Evolutionary conservation across 2,888 invertebrate species (phyloP), one percentile per base, ranked within the genome.

Genomic region (Nemapogon koenigi): DNA sequence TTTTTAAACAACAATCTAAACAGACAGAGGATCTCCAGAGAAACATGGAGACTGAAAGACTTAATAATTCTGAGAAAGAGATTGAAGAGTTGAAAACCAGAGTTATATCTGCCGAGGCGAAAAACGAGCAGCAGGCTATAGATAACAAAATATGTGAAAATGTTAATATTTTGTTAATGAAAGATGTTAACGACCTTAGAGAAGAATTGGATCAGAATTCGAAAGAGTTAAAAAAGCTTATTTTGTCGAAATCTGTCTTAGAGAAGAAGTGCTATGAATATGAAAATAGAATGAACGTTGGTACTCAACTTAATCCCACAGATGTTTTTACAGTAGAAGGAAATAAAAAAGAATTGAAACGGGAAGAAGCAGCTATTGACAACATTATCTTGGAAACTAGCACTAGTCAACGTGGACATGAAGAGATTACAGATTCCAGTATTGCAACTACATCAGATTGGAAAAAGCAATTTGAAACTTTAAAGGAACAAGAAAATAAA

Each of bases 121-220:
- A 72, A 49, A 68, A 78, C 39, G 78, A 80, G 45, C 79, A 79
- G 45, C 57, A 78, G 3, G 66, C 76, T 19, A 82, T 81, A 48
- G 71, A 83, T 45, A 64, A 80, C 33, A 76, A 76, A 43, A 80
- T 81, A 40, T 49, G 78, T 30, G 75, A 75, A 55, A 81, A 82
- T 49, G 76, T 80, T 44, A 82, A 80, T 52, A 71, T 76, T 3
- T 55, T 79, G 33, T 51, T 78, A 28, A 67, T 64, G 4, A 68
- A 73, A 47, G 64, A 78, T 51, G 52, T 79, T 2, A 66, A 71
- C 47, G 76, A 78, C 32, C 52, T 81, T 15, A 72, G 68, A 47
- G 57, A 63, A 27, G 54, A 59, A 3, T 43, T 62, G 22, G 59
- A 70, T 33, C 55, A 53, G 28, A 65, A 67, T 45, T 49, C 78